phyloP scores from a whole-genome alignment of 2,113 vertebrate genomes.

The Poeciliopsis retropinna region DNA sequence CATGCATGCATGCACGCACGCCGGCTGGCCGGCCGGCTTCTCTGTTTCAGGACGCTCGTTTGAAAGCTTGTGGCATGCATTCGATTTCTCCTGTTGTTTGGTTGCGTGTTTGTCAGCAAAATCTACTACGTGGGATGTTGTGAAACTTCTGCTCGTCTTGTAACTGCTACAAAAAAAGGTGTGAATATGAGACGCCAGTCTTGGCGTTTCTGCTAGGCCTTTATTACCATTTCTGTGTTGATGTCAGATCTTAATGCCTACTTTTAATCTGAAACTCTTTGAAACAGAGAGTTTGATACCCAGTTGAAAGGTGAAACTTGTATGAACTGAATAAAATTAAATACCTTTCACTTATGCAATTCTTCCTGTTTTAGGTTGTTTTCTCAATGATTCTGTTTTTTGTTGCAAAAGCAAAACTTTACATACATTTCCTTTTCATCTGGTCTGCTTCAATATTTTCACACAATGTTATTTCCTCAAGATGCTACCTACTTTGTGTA shows the following conservation, averaged over 20 bases:
- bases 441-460: too few relatives aligned
- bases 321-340: neutral
- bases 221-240: neutral
- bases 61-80: neutral
- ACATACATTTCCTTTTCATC: neutral
- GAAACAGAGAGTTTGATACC: neutral
- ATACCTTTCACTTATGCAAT: neutral
- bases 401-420: neutral
- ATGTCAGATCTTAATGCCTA: neutral
- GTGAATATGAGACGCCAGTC: neutral
- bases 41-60: slow-evolving; percentile 52
- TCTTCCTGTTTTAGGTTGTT: neutral
- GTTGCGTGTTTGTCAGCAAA: neutral
- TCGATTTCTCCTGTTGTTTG: neutral
- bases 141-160: neutral
- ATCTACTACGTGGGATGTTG: neutral
- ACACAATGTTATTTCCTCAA: too few relatives aligned
- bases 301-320: neutral
- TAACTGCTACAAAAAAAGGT: neutral
- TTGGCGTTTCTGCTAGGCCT: neutral
- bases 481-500: too few relatives aligned
- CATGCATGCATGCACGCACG: neutral
- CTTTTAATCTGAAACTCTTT: too few relatives aligned
- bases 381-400: neutral
- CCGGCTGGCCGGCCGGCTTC: slow-evolving; percentile 6